Conservation (phyloP, 1,140 invertebrate species). For the Thaumatotibia leucotreta region DNA sequence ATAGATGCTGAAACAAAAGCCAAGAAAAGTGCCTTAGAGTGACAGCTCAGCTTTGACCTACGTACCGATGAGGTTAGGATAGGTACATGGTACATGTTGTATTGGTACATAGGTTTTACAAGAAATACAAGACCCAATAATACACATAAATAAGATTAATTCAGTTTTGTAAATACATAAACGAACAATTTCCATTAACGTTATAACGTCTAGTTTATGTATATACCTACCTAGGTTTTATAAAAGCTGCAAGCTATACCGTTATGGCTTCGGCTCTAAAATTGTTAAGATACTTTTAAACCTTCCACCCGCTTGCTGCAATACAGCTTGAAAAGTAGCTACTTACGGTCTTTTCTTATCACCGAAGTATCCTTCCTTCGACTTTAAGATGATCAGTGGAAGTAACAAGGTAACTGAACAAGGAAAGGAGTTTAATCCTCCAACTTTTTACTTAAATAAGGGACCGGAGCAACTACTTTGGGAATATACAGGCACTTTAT, state of each 20-base stretch:
- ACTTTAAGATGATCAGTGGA: conserved; percentile 7
- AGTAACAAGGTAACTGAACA: conserved; percentile 5
- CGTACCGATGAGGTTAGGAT: too few relatives aligned
- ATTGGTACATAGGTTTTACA: too few relatives aligned
- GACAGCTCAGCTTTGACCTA: too few relatives aligned
- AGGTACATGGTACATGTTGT: too few relatives aligned
- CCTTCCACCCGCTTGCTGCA: not conserved
- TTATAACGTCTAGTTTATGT: not conserved
- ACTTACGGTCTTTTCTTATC: not conserved
- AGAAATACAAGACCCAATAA: too few relatives aligned
- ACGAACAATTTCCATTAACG: not conserved
- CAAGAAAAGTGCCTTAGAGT: too few relatives aligned
- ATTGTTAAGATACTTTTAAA: not conserved
- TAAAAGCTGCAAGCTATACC: not conserved
- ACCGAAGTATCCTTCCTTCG: not conserved
- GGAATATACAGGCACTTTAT: not conserved
- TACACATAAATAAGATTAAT: not conserved
- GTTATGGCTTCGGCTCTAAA: not conserved
- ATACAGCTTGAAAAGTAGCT: not conserved
- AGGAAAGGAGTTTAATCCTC: conserved; percentile 6
- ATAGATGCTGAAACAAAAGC: too few relatives aligned
- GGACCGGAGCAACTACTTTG: conserved; percentile 2
- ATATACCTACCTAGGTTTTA: too few relatives aligned
- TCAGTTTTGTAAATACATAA: too few relatives aligned
- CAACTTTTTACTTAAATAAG: conserved; percentile 9